Base-by-base conservation (phyloP, 1,140 invertebrate genomes). In the Eueides isabella region DNA sequence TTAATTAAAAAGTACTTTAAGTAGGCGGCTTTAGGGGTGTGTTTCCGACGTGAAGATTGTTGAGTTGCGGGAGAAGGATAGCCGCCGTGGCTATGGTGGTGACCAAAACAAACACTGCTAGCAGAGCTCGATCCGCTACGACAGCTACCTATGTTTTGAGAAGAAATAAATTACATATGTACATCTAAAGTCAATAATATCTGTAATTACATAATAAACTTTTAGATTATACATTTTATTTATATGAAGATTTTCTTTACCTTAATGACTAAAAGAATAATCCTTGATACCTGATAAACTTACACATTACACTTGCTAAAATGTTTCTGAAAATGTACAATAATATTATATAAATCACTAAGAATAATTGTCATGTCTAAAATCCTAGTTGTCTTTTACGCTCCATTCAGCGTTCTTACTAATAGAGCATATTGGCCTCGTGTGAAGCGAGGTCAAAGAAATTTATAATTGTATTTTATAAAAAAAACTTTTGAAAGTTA, bases 51-150 rank as follows among this genome's bases (percentile, higher is more conserved):
- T 92, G 89, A 23, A 92, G 73, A 67, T 91, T 91, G 77, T 92
- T 91, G 29, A 92, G 74, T 69, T 93, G 91, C 2, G 91, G 91
- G 31, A 92, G 78, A 31, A 94, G 79, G 30, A 94, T 94, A 61
- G 92, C 92, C 5, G 90, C 90, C 4, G 93, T 93, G 0, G 92
- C 81, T 61, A 92, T 86, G 3, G 84, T 83, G n/a, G 92, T 94
- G 19, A 93, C 87, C 67, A 94, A 76, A 64, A 93, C 88, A 76
- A 94, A 94, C 0, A 92, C 90, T 0, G 93, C 93, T 5, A 94
- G 83, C 11, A 94, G 79, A 2, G 92, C 93, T 33, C 93, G 88
- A 67, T 94, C 92, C 6, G 92, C 90, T 38, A 94, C 93, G 2
- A 94, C 89, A 6, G 93, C 92, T 72, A 94, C 92, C 88, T 93